These are phyloP conservation scores for Drosophila rufa DNA, from an alignment of 1,140 invertebrate genomes.

Conservation along the genomic window DNA sequence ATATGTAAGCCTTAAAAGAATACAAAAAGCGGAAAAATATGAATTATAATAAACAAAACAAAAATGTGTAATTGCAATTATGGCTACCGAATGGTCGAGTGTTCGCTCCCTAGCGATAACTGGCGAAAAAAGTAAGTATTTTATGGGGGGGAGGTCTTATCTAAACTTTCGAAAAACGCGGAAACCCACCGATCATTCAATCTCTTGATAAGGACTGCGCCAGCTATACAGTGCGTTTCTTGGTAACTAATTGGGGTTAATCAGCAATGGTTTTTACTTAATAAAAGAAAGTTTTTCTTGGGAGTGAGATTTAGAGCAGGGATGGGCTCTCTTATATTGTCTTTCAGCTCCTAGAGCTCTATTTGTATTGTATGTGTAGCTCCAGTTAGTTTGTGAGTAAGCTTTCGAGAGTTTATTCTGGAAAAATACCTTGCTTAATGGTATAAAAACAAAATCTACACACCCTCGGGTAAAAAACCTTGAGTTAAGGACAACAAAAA, in stretches of 20 bases:
- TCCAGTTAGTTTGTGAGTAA: rapidly evolving
- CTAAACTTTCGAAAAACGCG: constrained; percentile 9
- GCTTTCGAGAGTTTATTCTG: background rate
- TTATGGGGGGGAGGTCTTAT: constrained; percentile 5
- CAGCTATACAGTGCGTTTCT: background rate
- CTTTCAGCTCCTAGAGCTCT: background rate
- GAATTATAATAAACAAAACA: constrained; percentile 73
- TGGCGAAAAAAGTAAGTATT: background rate
- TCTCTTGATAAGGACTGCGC: constrained; percentile 20
- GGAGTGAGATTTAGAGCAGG: background rate
- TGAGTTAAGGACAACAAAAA: background rate
- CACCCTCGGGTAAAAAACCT: too few species aligned
- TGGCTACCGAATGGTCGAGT: background rate
- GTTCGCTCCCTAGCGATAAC: background rate
- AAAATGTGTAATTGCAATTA: constrained; percentile 66
- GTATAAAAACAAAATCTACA: background rate
- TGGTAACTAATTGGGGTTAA: background rate
- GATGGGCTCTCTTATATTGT: too few species aligned
- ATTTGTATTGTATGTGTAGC: background rate
- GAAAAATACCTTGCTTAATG: background rate
- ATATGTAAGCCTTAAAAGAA: constrained; percentile 83
- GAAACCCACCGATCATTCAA: constrained; percentile 4
- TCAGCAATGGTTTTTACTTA: background rate
- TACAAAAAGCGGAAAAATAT: constrained; percentile 65
- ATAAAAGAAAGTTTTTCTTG: background rate